A percentile compares a stretch with the other conserved stretches of the same genome.
Evolutionary conservation across 2,113 vertebrate genomes (phyloP).

Genomic region (Pelodiscus sinensis): DNA sequence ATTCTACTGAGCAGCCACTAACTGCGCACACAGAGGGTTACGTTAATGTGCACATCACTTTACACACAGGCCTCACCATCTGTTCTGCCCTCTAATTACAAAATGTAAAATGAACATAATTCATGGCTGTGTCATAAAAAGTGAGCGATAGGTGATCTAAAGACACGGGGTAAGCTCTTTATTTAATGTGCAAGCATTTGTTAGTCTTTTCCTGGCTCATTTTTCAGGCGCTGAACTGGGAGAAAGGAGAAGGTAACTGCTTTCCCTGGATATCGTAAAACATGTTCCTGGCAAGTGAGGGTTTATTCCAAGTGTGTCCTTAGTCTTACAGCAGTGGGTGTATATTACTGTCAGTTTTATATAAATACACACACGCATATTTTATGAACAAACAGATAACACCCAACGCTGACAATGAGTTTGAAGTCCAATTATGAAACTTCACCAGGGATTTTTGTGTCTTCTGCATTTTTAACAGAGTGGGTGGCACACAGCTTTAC

Average conservation of each 20-base stretch:
- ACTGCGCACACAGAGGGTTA: constrained; percentile 11
- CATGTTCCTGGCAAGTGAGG: background rate
- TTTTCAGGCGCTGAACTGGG: constrained; percentile 4
- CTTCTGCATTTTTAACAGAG: background rate
- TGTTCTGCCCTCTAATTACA: constrained; percentile 65
- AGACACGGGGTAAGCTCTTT: constrained; percentile 40
- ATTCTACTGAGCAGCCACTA: background rate
- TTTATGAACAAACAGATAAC: background rate
- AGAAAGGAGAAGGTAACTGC: background rate
- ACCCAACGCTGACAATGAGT: background rate
- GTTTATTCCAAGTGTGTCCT: background rate
- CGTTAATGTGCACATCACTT: background rate
- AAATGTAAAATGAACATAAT: constrained; percentile 54
- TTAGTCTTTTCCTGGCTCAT: constrained; percentile 8
- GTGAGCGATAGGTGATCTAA: constrained; percentile 34
- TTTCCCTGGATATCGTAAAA: background rate
- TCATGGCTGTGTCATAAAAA: constrained; percentile 36
- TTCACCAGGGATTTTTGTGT: background rate
- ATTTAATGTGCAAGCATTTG: constrained; percentile 57
- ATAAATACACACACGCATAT: background rate
- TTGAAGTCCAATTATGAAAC: background rate
- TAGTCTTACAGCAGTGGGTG: background rate
- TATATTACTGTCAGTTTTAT: background rate
- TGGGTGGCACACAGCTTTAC: background rate
- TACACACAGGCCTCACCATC: constrained; percentile 53